Evolutionary conservation across 2,113 vertebrate genomes (phyloP), one percentile per base, ranked within the genome.

Genomic region (Otus sunia): DNA sequence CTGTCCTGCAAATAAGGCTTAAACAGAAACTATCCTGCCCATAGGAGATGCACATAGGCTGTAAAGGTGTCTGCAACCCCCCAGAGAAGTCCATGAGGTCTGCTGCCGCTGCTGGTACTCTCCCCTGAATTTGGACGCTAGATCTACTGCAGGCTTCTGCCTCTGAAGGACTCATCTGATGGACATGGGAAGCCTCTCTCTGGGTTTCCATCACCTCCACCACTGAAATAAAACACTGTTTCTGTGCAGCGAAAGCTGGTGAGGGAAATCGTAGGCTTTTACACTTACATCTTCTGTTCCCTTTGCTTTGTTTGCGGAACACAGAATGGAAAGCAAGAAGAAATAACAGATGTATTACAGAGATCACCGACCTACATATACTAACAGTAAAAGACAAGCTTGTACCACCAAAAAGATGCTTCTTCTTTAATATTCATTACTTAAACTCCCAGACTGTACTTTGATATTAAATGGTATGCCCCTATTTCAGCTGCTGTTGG

Each of bases 341-440:
- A 76, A 74, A 58, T 62, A 95, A 89, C 7, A 17, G 41, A 77
- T 2, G 3, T 60, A 55, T 37, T 90, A 45, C 12, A 90, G 68
- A 21, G 86, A 69, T 56, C 41, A 36, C 21, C 0, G 1, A n/a
- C n/a, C 37, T 56, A 62, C 11, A 49, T n/a, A 2, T 6, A 49
- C 7, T 11, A 86, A 72, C 23, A 68, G 29, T 17, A 68, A 47
- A 71, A 87, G 20, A 82, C 29, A 85, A 88, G 25, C 30, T 5
- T n/a, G 71, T 29, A 78, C 10, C 41, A 81, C 22, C n/a, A 69
- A 86, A 92, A 86, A 47, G 9, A 13, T 41, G 68, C 30, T 34
- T 59, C 16, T 73, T 67, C 62, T 92, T 88, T 80, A 88, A 74
- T 34, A 91, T 5, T 27, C 32, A 19, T 41, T 64, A 88, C 15